Base-by-base conservation (phyloP, 2,113 vertebrate genomes). In the Aegithalos caudatus region DNA sequence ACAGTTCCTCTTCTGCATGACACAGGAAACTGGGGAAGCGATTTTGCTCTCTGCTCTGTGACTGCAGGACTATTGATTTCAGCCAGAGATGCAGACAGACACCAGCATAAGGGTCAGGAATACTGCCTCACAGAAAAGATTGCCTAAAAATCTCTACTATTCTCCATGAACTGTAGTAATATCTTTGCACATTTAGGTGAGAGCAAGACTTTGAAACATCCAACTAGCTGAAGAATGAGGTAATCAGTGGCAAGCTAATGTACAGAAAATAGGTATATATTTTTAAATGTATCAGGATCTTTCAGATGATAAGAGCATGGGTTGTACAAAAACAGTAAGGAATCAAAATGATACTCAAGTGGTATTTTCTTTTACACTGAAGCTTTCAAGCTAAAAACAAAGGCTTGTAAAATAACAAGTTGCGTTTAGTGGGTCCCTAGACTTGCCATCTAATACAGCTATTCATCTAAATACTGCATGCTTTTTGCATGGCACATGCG, bases 391-490 rank as follows among this genome's bases (percentile, higher is more conserved):
- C 85, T 88, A 78, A 73, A 92, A 94, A 94, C 9, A 58, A 92
- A 73, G 50, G 14, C 50, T 78, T 80, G 71, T 33, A 79, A 84
- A 94, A 82, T n/a, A 72, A 73, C 50, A 90, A 81, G 50, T 14
- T 81, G 40, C 84, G 72, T 93, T 95, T 95, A 84, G 50, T 70
- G 37, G 51, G 89, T 94, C 93, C 90, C 94, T 77, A 87, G 92
- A 91, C 92, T 93, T 97, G 92, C 96, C 92, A 90, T 92, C 94
- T 96, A 94, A 95, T 81, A 95, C 91, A 97, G 86, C 95, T 95
- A 98, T 98, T 98, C 97, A 98, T 98, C 97, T 97, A 97, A 95
- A 95, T 94, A 92, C 60, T 47, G 74, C 90, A 91, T 60, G 67
- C 74, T 87, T 81, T 88, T 76, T 48, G 58, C 90, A 97, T 96